Evolutionary conservation across 2,888 invertebrate genomes (phyloP).

Genomic region (Parochlus steinenii): DNA sequence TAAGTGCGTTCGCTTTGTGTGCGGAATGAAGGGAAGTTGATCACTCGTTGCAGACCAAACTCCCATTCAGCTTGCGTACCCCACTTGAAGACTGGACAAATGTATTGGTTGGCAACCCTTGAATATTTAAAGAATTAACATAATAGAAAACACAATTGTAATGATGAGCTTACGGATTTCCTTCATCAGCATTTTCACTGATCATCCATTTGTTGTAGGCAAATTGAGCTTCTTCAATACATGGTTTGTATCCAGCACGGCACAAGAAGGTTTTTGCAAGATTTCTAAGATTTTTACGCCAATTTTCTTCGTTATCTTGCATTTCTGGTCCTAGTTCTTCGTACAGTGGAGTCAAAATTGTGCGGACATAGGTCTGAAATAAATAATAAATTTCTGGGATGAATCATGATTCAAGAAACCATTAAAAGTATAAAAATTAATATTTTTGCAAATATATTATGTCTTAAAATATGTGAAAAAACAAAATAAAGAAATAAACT

Average conservation of each 20-base stretch:
- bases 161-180: conserved; percentile 51
- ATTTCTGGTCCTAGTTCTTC: conserved; percentile 42
- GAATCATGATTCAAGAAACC: too few relatives aligned
- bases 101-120: conserved; percentile 57
- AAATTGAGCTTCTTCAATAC: conserved; percentile 54
- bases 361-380: conserved; percentile 52
- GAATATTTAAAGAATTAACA: conserved; percentile 10
- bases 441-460: too few relatives aligned
- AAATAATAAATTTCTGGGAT: too few relatives aligned
- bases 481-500: too few relatives aligned
- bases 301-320: conserved; percentile 41
- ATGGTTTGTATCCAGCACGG: conserved; percentile 58
- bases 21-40: conserved; percentile 53
- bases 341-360: conserved; percentile 52
- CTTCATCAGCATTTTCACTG: conserved; percentile 53
- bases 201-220: conserved; percentile 62
- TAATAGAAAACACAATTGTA: conserved; percentile 4
- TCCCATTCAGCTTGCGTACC: conserved; percentile 67
- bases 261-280: conserved; percentile 57
- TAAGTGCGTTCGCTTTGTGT: conserved; percentile 61
- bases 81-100: conserved; percentile 71
- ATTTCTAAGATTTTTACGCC: conserved; percentile 48
- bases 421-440: too few relatives aligned
- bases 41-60: conserved; percentile 59
- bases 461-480: too few relatives aligned